phyloP scores from a whole-genome alignment of 1,140 invertebrate species.

The Choristoneura fumiferana region DNA sequence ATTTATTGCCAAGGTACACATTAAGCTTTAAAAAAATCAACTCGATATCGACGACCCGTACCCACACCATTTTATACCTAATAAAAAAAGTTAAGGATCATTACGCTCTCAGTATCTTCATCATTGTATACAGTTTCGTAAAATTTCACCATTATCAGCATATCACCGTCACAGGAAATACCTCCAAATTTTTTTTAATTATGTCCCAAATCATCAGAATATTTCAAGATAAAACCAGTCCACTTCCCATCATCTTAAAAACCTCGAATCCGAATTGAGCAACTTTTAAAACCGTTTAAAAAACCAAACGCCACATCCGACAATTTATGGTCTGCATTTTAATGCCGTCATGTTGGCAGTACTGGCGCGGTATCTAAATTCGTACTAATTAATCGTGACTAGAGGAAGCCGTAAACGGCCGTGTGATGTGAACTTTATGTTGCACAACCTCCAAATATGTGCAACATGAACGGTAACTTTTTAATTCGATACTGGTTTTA shows the following conservation, averaged over 20 bases:
- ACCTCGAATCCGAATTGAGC: slow-evolving; percentile 1
- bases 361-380: slow-evolving; percentile 5
- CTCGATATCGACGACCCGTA: too few relatives aligned
- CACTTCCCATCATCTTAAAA: slow-evolving; percentile 3
- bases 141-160: too few relatives aligned
- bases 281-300: slow-evolving; percentile 12
- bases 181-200: too few relatives aligned
- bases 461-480: slow-evolving; percentile 3
- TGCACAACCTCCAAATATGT: slow-evolving; percentile 15
- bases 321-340: slow-evolving; percentile 17
- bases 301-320: slow-evolving; percentile 11
- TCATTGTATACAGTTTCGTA: too few relatives aligned
- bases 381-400: slow-evolving; percentile 19
- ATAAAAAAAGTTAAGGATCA: too few relatives aligned
- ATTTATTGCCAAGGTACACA: too few relatives aligned
- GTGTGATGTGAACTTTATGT: slow-evolving; percentile 32
- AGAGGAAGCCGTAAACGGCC: slow-evolving; percentile 41
- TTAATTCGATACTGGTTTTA: slow-evolving; percentile 7
- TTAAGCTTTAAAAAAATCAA: too few relatives aligned
- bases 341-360: slow-evolving; percentile 10
- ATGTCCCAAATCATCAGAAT: too few relatives aligned
- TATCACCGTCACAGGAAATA: too few relatives aligned
- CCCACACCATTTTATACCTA: too few relatives aligned
- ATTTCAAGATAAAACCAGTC: too few relatives aligned
- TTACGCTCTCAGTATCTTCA: too few relatives aligned